Percentiles rank a stretch among this genome's conserved stretches.
These are phyloP conservation scores for Echinops telfairi DNA, from an alignment of 2,113 vertebrate species.

Conservation along the genomic window DNA sequence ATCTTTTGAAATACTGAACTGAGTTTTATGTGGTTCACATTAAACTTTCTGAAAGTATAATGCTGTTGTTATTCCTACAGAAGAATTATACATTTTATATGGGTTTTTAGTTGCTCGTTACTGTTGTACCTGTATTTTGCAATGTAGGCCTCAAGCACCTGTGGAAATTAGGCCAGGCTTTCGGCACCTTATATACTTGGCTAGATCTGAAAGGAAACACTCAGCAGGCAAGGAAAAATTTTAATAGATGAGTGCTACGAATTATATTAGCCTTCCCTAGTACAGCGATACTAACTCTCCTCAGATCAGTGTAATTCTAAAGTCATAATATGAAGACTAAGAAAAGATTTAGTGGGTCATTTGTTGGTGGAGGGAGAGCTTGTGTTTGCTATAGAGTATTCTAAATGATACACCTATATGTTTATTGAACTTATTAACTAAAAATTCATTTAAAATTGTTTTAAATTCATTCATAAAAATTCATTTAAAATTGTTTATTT, in stretches of 20 bases:
- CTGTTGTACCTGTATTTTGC: slow-evolving; percentile 15
- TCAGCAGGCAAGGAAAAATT: slow-evolving; percentile 40
- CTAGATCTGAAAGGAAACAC: slow-evolving; percentile 40
- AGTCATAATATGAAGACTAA: not conserved
- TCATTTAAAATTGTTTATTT: slow-evolving; percentile 39
- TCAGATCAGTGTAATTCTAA: not conserved
- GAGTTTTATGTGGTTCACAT: slow-evolving; percentile 7
- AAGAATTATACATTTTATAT: slow-evolving; percentile 5
- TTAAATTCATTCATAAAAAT: slow-evolving; percentile 26
- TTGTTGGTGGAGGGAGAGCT: not conserved
- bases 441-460: slow-evolving; percentile 8
- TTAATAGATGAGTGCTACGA: not conserved
- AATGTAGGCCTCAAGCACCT: not conserved
- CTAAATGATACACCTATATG: not conserved
- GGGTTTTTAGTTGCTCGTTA: slow-evolving; percentile 37
- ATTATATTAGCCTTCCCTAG: not conserved
- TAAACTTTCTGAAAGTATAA: slow-evolving; percentile 7
- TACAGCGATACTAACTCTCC: not conserved
- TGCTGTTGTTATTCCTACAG: slow-evolving; percentile 39
- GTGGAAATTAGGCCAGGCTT: slow-evolving; percentile 42
- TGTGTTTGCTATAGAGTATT: not conserved
- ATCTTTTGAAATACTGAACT: slow-evolving; percentile 60
- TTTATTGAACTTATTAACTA: not conserved
- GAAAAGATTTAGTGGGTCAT: not conserved
- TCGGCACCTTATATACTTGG: slow-evolving; percentile 35